Evolutionary conservation across 2,888 invertebrate genomes (phyloP), one percentile per base, ranked within the genome.

Genomic region (Spicauda simplicius): DNA sequence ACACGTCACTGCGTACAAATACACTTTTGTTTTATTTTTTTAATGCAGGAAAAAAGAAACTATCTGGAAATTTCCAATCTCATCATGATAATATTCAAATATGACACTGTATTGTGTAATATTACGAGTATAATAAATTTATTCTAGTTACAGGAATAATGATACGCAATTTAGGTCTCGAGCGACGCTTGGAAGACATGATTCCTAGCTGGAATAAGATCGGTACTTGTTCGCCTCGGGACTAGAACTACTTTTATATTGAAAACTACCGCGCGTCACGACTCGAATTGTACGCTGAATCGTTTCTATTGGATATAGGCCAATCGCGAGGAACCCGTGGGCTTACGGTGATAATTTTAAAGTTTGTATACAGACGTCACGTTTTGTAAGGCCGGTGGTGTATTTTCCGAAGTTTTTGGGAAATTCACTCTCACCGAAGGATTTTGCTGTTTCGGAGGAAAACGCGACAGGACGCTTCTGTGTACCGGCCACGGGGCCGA

Each of bases 401-500:
- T 74, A 81, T 56, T 50, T 66, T 66, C 50, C 79, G 78, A 71
- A 69, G 81, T 82, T 81, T 79, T 78, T 74, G 71, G 80, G 76
- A 80, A 83, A 86, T 80, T 74, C 76, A 82, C 83, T 86, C 91
- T 91, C 89, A 92, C 92, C 92, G 84, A 85, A 88, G 91, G 88
- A 85, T 88, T 84, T 76, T 82, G 82, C 74, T 82, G 77, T 77
- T 84, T 86, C 78, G 86, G 85, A 76, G 86, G 76, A 81, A 88
- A 92, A 78, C 93, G 91, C 81, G 91, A 83, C 83, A 91, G 89
- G 88, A 92, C 88, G 86, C 90, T 95, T 78, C 95, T 95, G 79
- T 94, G 94, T 76, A 97, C 95, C 73, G 96, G 95, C 97, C 97
- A 96, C 84, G 96, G 96, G 78, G 95, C 96, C 84, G 95, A 95